These are phyloP conservation scores for Lycocerus yunnanus DNA, from an alignment of 2,888 invertebrate species.

Conservation along the genomic window DNA sequence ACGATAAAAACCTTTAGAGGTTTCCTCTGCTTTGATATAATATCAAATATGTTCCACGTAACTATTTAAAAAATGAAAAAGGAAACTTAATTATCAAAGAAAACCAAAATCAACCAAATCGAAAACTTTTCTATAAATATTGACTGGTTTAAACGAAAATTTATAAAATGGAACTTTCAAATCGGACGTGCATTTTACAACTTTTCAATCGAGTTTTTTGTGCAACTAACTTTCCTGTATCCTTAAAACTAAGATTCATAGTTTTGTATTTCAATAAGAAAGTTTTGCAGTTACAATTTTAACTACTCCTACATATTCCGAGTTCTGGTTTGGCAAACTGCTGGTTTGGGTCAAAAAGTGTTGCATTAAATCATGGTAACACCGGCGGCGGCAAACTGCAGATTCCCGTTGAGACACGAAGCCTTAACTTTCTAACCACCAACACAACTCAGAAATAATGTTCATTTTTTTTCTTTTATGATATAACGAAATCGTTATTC, in stretches of 20 bases:
- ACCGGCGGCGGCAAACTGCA: constrained; percentile 18
- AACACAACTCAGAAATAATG: constrained; percentile 13
- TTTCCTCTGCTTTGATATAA: not conserved
- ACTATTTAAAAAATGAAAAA: not conserved
- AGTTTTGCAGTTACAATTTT: constrained; percentile 20
- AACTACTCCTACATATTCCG: constrained; percentile 8
- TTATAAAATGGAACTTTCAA: constrained; percentile 1
- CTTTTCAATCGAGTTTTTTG: constrained; percentile 29
- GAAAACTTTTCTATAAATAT: not conserved
- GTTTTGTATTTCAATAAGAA: constrained; percentile 28
- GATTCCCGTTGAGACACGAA: constrained; percentile 7
- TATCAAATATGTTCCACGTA: not conserved
- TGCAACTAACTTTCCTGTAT: constrained; percentile 13
- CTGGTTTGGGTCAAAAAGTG: constrained; percentile 19
- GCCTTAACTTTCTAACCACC: constrained; percentile 11
- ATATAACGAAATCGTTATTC: not conserved
- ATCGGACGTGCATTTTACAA: constrained; percentile 12
- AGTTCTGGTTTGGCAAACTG: constrained; percentile 12
- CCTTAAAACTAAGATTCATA: not conserved
- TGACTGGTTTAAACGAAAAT: not conserved
- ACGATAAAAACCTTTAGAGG: not conserved
- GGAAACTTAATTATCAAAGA: not conserved
- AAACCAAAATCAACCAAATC: not conserved
- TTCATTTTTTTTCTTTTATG: not conserved
- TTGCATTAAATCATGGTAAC: constrained; percentile 26